Percentiles rank a stretch among this genome's conserved stretches.
phyloP scores from a whole-genome alignment of 2,888 invertebrate genomes.

The Lampropteryx suffumata region DNA sequence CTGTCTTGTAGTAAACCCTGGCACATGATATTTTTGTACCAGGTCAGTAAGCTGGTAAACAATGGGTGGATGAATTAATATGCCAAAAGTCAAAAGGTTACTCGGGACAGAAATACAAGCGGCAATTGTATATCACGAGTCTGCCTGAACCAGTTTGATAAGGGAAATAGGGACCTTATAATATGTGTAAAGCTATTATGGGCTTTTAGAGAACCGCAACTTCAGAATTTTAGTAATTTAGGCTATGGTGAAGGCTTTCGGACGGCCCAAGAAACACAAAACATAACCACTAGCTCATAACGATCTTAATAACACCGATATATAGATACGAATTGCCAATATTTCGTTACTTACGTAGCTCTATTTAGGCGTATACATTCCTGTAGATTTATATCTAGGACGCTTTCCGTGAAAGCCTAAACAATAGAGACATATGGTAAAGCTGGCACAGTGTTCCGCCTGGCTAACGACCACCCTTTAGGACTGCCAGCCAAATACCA shows the following conservation, averaged over 20 bases:
- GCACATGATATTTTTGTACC: background rate
- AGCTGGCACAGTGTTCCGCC: constrained; percentile 18
- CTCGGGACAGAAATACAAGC: constrained; percentile 14
- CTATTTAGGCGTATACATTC: no score
- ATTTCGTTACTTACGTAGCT: no score
- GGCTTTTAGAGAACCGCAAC: no score
- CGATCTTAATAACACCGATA: no score
- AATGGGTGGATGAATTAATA: constrained; percentile 30
- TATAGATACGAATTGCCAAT: no score
- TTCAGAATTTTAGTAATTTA: no score
- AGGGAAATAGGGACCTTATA: background rate
- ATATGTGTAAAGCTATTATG: background rate
- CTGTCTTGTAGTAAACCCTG: background rate
- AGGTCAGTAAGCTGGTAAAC: constrained; percentile 14
- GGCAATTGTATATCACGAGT: constrained; percentile 18
- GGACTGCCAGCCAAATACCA: constrained; percentile 20
- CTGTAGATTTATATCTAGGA: constrained; percentile 8
- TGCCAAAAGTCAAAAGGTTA: constrained; percentile 32
- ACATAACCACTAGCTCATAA: no score
- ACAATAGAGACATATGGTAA: constrained; percentile 25
- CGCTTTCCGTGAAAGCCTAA: constrained; percentile 24
- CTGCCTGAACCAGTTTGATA: background rate
- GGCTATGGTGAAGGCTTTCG: no score
- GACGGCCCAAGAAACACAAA: no score
- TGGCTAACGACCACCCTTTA: constrained; percentile 24